Conservation (phyloP, 2,797 vertebrate species). For the Muscicapa striata region DNA sequence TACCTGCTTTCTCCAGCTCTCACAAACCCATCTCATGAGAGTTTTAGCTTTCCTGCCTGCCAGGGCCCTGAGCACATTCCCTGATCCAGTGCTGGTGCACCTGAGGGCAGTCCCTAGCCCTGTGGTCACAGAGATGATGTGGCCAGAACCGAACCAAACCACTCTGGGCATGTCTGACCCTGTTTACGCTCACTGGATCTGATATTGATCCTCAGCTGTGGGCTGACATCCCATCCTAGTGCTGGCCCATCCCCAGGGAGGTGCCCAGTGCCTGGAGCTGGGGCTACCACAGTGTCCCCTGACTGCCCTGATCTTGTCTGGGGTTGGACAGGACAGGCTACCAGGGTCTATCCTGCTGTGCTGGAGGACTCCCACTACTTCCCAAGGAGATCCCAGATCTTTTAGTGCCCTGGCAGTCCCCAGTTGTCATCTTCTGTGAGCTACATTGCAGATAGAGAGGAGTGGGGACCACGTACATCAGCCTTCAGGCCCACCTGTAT, state of each 20-base stretch:
- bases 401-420: not conserved
- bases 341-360: not conserved
- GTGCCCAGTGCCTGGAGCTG: rapidly evolving
- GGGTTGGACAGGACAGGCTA: rapidly evolving
- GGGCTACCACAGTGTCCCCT: rapidly evolving
- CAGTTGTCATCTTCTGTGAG: not conserved
- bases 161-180: not conserved
- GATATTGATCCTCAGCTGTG: not conserved
- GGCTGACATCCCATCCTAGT: not conserved
- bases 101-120: too few relatives aligned
- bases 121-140: not conserved
- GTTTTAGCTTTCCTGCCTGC: not conserved
- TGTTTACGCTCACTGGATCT: not conserved
- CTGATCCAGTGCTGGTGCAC: not conserved
- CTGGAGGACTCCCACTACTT: rapidly evolving
- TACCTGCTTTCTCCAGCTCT: not conserved
- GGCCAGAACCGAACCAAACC: not conserved
- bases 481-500: not conserved
- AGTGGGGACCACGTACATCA: not conserved
- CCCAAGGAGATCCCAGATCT: not conserved
- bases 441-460: not conserved
- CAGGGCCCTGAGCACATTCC: not conserved
- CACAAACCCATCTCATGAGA: not conserved
- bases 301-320: not conserved
- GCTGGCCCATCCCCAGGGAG: not conserved